These are phyloP conservation scores for Hassar affinis DNA, from an alignment of 2,113 vertebrate species.

Conservation along the genomic window DNA sequence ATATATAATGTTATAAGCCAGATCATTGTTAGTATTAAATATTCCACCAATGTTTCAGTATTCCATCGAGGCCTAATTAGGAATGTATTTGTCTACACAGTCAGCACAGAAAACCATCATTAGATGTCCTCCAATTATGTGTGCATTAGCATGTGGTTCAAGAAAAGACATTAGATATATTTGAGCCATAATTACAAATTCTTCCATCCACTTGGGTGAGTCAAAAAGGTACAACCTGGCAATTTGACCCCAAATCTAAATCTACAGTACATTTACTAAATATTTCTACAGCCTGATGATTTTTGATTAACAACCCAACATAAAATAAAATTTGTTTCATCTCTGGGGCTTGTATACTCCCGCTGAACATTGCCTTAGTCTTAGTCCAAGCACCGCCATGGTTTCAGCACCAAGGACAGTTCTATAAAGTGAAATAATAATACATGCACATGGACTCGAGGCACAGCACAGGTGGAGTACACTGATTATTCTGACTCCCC, in stretches of 20 bases:
- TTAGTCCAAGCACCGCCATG: neutral
- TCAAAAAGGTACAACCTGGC: neutral
- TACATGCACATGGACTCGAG: no score
- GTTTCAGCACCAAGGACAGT: conserved; percentile 3
- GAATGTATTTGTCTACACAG: neutral
- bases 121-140: neutral
- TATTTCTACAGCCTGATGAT: neutral
- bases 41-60: neutral
- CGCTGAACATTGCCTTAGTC: neutral
- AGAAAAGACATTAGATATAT: no score
- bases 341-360: neutral
- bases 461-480: neutral
- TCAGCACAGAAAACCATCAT: neutral
- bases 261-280: neutral
- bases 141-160: neutral
- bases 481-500: neutral
- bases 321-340: neutral
- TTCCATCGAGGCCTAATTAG: neutral
- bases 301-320: neutral
- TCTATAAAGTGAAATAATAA: neutral
- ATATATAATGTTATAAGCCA: neutral
- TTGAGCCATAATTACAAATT: neutral
- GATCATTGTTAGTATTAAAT: neutral
- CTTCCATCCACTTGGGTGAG: neutral
- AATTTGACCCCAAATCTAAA: neutral